A percentile compares a stretch with the other conserved stretches of the same genome.
phyloP scores from a whole-genome alignment of 64 coral and sea anemone genomes.

The Anthopleura sola region DNA sequence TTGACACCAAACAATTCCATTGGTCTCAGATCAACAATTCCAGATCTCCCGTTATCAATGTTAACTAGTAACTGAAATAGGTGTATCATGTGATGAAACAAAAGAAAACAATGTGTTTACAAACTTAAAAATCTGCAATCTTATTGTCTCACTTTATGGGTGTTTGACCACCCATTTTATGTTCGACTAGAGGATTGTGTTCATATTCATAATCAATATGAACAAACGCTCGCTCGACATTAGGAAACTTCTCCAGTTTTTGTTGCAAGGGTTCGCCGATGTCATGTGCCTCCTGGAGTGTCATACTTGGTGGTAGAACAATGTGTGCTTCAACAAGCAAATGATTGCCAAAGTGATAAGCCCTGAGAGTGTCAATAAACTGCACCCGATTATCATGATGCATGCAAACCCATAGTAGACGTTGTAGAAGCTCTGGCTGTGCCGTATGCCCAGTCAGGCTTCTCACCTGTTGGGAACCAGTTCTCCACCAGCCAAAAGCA shows the following conservation, averaged over 20 bases:
- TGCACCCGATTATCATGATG: slow-evolving; percentile 81
- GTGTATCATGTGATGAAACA: too few relatives aligned
- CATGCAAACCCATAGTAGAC: slow-evolving; percentile 80
- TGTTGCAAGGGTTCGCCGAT: slow-evolving; percentile 93
- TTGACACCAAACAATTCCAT: too few relatives aligned
- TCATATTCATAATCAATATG: slow-evolving; percentile 99
- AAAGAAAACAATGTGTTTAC: too few relatives aligned
- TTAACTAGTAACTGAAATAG: too few relatives aligned
- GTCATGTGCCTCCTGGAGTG: slow-evolving; percentile 88
- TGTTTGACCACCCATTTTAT: slow-evolving; percentile 50
- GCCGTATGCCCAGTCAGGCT: slow-evolving; percentile 77
- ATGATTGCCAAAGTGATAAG: slow-evolving; percentile 91
- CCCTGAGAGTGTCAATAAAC: slow-evolving; percentile 90
- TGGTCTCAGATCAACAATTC: too few relatives aligned
- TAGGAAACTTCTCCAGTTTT: slow-evolving; percentile 76
- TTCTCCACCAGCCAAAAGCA: slow-evolving; percentile 78
- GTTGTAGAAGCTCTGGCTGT: slow-evolving; percentile 63
- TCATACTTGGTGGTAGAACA: slow-evolving; percentile 77
- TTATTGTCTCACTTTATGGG: not conserved
- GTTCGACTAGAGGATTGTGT: slow-evolving; percentile 60
- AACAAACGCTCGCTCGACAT: slow-evolving; percentile 96
- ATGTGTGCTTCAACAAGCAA: slow-evolving; percentile 96
- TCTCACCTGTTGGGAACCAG: slow-evolving; percentile 73
- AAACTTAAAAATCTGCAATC: too few relatives aligned
- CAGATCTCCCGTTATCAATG: too few relatives aligned